Base-by-base conservation (phyloP, 2,113 vertebrate species). In the Bubo bubo region DNA sequence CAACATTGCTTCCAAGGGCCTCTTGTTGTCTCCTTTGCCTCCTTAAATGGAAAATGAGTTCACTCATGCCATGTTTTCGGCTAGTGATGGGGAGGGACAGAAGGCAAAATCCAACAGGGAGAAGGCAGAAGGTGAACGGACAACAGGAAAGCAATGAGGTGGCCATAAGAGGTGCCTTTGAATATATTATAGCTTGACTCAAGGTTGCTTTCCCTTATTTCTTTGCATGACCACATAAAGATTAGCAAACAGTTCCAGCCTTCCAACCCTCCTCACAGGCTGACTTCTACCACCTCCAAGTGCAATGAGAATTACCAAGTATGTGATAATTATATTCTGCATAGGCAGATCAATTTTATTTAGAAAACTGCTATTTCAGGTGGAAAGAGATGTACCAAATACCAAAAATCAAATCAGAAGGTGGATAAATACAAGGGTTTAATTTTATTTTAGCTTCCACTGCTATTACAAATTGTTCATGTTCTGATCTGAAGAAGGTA, bases 271-370 rank as follows among this genome's bases (percentile, higher is more conserved):
- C 58, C 59, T 93, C 88, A 41, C 63, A 82, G 47, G 37, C 52
- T 87, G 73, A 75, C 60, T 88, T 85, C 66, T 60, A 91, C 91
- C 70, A 89, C 62, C 67, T 91, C n/a, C 66, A 53, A 58, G 45
- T 30, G 53, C 45, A 84, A 72, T 2, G 7, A 79, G 70, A 94
- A 90, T 90, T 95, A 93, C 59, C 45, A 86, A 76, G 58, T 80
- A 94, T 64, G 84, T 66, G 66, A 70, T 91, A 95, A 94, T 95
- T 91, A 89, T 45, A 80, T 84, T 76, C 67, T 80, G 62, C 47
- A 52, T 27, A 67, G 56, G 68, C 63, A 86, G 60, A 95, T 89
- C 79, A 74, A 53, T 92, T 84, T 82, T 71, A 74, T 68, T 83
- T 56, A 90, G 45, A 63, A 94, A 96, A 90, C 22, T 47, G 50